phyloP scores from a whole-genome alignment of 2,797 vertebrate genomes.

The Tinamus major region DNA sequence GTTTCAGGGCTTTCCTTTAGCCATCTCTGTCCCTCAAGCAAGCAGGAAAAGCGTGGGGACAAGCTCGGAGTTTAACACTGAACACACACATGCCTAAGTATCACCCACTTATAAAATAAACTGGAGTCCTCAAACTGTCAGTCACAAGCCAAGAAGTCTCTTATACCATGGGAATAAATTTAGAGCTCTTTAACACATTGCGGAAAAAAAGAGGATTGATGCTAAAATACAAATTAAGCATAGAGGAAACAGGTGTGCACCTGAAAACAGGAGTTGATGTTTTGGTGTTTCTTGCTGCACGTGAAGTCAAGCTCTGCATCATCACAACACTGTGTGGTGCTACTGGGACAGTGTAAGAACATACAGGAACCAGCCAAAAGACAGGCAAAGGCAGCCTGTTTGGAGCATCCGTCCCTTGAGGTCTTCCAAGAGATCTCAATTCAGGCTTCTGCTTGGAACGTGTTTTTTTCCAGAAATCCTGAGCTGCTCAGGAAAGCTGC shows the following conservation, averaged over 20 bases:
- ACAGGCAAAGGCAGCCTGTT: not conserved
- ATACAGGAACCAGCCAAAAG: too few relatives aligned
- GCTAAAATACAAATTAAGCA: not conserved
- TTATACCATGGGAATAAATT: not conserved
- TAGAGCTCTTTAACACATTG: not conserved
- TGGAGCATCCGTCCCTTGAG: not conserved
- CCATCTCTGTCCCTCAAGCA: not conserved
- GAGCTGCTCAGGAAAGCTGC: not conserved
- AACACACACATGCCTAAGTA: rapidly evolving
- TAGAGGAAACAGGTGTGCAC: not conserved
- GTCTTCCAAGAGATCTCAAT: not conserved
- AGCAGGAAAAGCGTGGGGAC: not conserved
- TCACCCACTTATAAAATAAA: not conserved
- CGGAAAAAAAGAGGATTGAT: not conserved
- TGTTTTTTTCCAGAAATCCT: not conserved
- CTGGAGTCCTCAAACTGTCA: not conserved
- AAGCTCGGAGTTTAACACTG: not conserved
- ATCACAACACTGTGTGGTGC: rapidly evolving
- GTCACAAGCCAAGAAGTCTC: too few relatives aligned
- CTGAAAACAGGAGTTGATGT: not conserved
- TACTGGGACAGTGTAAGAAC: rapidly evolving
- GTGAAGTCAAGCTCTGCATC: rapidly evolving
- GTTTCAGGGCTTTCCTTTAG: rapidly evolving
- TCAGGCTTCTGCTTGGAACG: not conserved
- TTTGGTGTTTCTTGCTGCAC: not conserved